Evolutionary conservation across 2,113 vertebrate genomes (phyloP).

Genomic region (Pangasianodon gigas): DNA sequence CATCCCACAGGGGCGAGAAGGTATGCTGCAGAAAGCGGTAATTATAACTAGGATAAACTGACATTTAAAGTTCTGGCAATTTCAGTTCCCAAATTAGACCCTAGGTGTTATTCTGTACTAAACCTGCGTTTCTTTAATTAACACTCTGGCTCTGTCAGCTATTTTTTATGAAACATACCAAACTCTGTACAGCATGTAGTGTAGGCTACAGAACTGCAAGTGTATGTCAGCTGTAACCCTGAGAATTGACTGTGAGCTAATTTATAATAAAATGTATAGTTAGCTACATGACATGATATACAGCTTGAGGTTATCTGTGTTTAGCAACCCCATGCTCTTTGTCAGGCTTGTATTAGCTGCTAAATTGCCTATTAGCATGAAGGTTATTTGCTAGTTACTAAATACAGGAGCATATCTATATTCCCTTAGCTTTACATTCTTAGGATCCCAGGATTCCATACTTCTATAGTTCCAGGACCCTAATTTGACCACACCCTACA

Average conservation of each 20-base stretch:
- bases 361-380: not conserved
- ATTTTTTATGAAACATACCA: not conserved
- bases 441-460: not conserved
- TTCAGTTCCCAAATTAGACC: not conserved
- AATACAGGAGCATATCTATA: not conserved
- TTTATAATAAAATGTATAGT: not conserved
- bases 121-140: not conserved
- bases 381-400: not conserved
- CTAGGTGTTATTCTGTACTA: not conserved
- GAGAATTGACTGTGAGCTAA: not conserved
- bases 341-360: not conserved
- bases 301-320: not conserved
- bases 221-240: not conserved
- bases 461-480: not conserved
- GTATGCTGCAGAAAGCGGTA: not conserved
- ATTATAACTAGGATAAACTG: not conserved
- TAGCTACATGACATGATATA: not conserved
- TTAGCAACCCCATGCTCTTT: not conserved
- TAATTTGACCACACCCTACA: not conserved
- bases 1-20: not conserved
- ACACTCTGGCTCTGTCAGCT: not conserved
- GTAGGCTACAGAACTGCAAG: not conserved
- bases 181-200: not conserved
- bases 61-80: not conserved
- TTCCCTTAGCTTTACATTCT: not conserved